Evolutionary conservation across 2,113 vertebrate species (phyloP), one percentile per base, ranked within the genome.

Genomic region (Paracyprichromis sp.): DNA sequence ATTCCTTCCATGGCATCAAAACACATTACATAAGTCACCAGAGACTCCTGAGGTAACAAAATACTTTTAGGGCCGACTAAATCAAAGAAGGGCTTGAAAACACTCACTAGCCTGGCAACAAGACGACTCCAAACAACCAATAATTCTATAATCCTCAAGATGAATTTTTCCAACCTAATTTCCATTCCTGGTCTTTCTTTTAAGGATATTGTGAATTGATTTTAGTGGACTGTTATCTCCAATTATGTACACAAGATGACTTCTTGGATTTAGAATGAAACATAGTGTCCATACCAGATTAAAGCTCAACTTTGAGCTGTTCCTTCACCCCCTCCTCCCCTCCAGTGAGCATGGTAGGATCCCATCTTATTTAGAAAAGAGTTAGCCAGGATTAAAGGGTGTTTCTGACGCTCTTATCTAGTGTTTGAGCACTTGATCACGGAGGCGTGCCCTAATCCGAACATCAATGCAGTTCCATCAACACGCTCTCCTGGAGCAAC

Each of bases 391-490:
- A 99, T 98, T 98, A 98, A 98, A 98, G 97, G 97, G 96, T 97
- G 96, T 97, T 95, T 96, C 96, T 97, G 90, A 94, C 96, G 96
- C 97, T 96, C 98, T 98, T 97, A 98, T 98, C 97, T 97, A 95
- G 95, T 96, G 96, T 97, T 98, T 98, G 97, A 98, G 97, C 96
- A 97, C 97, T 98, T 98, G 98, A 98, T 99, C 98, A 97, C 93
- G 96, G 97, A 98, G 95, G 96, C 97, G 95, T 98, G 97, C 96
- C 97, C 95, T 98, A 98, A 99, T 98, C 97, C 97, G 91, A 97
- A 98, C 97, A 97, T 98, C 98, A 97, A 98, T 98, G 97, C 95
- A 90, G 95, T 93, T 96, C 98, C 96, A 96, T 98, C 97, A 98
- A 95, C 97, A 96, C 97, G 94, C 86, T 96, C 96, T 96, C 96